Conservation (phyloP, 2,113 vertebrate species). For the Brachypteracias leptosomus region DNA sequence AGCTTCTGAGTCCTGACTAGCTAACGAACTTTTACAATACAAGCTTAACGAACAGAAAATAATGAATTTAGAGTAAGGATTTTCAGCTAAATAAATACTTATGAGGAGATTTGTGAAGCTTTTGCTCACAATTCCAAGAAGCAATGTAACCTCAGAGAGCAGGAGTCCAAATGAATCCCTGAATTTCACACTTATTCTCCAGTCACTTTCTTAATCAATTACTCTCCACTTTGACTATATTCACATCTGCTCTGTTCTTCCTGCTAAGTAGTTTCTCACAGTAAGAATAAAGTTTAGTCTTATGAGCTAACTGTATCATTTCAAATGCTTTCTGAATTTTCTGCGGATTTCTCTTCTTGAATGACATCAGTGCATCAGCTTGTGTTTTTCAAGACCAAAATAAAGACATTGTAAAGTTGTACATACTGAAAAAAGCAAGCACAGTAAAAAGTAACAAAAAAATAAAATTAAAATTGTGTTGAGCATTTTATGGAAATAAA, state of each 20-base stretch:
- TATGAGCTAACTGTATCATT: neutral
- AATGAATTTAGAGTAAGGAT: neutral
- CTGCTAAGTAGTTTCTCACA: neutral
- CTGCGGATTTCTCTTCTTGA: neutral
- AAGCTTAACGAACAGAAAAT: neutral
- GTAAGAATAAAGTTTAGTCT: neutral
- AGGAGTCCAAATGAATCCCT: neutral
- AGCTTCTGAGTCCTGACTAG: neutral
- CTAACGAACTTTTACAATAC: neutral
- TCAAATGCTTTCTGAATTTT: neutral
- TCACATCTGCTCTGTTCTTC: neutral
- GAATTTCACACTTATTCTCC: neutral
- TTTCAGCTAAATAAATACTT: conserved; percentile 13
- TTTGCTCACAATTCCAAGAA: neutral
- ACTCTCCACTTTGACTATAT: neutral
- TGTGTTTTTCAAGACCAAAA: neutral
- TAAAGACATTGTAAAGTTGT: neutral
- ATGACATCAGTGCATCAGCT: neutral
- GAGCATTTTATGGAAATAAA: neutral
- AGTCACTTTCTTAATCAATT: neutral
- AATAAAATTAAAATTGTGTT: rapidly evolving
- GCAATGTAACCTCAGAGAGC: neutral
- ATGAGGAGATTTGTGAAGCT: neutral
- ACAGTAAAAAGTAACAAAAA: neutral
- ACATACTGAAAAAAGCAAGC: neutral